These are phyloP conservation scores for Platyscapa corneri DNA, from an alignment of 1,140 invertebrate genomes.

Conservation along the genomic window DNA sequence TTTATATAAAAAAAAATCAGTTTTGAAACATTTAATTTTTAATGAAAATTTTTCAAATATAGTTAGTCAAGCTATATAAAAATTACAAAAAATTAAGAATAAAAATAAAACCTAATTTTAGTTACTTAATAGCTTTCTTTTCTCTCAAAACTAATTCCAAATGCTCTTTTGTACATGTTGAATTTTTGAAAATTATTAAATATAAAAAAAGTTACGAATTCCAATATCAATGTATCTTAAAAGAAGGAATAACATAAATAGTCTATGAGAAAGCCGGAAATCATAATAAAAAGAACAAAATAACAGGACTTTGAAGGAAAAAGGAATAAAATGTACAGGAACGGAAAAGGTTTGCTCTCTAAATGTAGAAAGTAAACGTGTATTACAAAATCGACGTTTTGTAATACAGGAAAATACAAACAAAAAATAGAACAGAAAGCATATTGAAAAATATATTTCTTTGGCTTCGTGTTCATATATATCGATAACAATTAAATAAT, in stretches of 20 bases:
- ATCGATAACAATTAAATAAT: not conserved
- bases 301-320: not conserved
- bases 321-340: not conserved
- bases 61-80: too few relatives aligned
- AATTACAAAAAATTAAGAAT: too few relatives aligned
- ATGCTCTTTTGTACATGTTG: too few relatives aligned
- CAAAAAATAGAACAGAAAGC: not conserved
- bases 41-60: too few relatives aligned
- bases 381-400: slow-evolving; percentile 25
- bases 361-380: not conserved
- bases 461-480: not conserved
- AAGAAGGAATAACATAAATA: not conserved
- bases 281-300: not conserved
- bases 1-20: too few relatives aligned
- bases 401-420: not conserved
- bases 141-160: too few relatives aligned
- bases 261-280: not conserved
- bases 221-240: too few relatives aligned
- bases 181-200: too few relatives aligned
- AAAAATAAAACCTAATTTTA: too few relatives aligned
- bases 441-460: slow-evolving; percentile 33
- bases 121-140: too few relatives aligned
- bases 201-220: too few relatives aligned
- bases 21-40: too few relatives aligned
- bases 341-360: not conserved